Base-by-base conservation (phyloP, 2,113 vertebrate genomes). In the Sander vitreus region DNA sequence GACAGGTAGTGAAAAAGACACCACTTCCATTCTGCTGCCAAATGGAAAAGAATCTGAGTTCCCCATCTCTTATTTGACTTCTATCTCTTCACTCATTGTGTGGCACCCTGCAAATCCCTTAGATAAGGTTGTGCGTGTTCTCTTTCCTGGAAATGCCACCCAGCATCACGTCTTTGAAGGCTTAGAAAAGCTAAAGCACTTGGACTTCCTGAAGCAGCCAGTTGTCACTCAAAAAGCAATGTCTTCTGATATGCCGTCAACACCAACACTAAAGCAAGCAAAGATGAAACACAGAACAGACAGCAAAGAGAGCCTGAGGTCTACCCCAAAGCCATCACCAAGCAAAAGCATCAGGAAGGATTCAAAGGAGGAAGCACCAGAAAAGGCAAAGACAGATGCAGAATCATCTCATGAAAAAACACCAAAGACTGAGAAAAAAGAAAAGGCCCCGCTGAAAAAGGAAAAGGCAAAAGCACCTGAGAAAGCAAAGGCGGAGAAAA, bases 91-190 rank as follows among this genome's bases (percentile, higher is more conserved):
- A 5, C 87, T 99, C 64, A 99, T 99, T 48, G 98, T 99, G 79
- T 99, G 98, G 98, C 98, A 99, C 84, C 98, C 98, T 59, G 97
- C 96, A 86, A 99, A 98, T 91, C 97, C 97, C 67, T 94, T 91
- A 70, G 98, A 99, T 89, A 99, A 99, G 94, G 97, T 99, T 75
- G 95, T 99, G 15, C 95, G 98, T 33, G 98, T 98, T 87, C 94
- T 99, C 21, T 99, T 99, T 89, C 96, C 98, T 76, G 98, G 98
- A 90, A 99, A 99, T 91, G 96, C 97, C 78, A 97, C 96, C 11
- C 98, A 99, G 0, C 96, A 97, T 89, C 96, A 96, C 80, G 96
- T 99, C 88, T 93, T 99, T 73, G 98, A 99, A 90, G 98, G 98
- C 33, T 93, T 99, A 76, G 98, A 99, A 90, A 99, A 99, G 72